Base-by-base conservation (phyloP, 2,113 vertebrate genomes). In the Zootoca vivipara region DNA sequence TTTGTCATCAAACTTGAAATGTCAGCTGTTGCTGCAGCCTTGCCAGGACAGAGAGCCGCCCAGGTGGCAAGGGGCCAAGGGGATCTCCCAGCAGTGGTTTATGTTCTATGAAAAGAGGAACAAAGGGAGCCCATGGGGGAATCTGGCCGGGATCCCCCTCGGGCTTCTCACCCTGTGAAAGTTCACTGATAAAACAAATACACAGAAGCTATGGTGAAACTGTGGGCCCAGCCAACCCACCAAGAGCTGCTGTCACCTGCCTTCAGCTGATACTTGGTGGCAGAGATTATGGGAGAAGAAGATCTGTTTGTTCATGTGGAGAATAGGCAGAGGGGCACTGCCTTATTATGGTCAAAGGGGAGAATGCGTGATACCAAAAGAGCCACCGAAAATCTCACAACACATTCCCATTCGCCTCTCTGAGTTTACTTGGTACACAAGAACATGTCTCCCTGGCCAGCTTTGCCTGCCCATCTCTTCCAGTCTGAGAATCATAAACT, bases 1-100 rank as follows among this genome's bases (percentile, higher is more conserved):
- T 73, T 89, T 85, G 75, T 93, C 91, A 93, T 90, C 91, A 82
- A 93, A 75, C 85, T 58, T 87, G 26, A 90, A 93, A 93, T 91
- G 86, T 90, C 94, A 85, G 80, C 91, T 84, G 92, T 35, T 26
- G 38, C 42, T 35, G 33, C 33, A 6, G 73, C 35, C 26, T 22
- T 52, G n/a, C 42, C 24, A 82, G 69, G 40, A 78, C 3, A 40
- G 65, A 85, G 86, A 79, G 7, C 33, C 67, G 28, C 90, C n/a
- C 18, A 77, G 70, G 82, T n/a, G 69, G 35, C 56, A n/a, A 22
- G 38, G 74, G 83, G 78, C 52, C 13, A n/a, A 64, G 5, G 42
- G 62, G 26, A 58, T 62, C n/a, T 46, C 80, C 73, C 72, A 28
- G 20, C 30, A 65, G 35, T 4, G 3, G 1, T 73, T 62, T 3